Evolutionary conservation across 2,888 invertebrate species (phyloP).

Genomic region (Protonemura montana): DNA sequence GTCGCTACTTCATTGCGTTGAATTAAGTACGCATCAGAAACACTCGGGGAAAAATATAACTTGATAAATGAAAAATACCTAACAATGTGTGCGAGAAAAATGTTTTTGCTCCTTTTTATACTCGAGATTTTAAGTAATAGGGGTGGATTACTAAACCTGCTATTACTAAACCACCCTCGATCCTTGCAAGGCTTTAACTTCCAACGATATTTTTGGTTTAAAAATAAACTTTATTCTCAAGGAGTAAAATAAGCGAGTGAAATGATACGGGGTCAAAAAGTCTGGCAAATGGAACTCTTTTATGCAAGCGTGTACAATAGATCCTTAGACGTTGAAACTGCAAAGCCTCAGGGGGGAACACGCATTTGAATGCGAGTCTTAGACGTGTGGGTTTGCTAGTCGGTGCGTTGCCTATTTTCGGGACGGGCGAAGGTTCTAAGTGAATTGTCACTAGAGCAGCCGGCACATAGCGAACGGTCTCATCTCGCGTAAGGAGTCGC

Average conservation of each 20-base stretch:
- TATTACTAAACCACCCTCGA: not conserved
- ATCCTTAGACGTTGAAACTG: not conserved
- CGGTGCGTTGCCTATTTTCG: not conserved
- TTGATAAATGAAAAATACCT: constrained; percentile 22
- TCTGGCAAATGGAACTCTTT: not conserved
- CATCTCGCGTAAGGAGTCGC: not conserved
- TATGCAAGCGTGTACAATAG: not conserved
- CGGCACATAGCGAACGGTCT: not conserved
- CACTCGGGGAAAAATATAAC: not conserved
- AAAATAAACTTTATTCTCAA: not conserved
- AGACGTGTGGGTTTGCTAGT: not conserved
- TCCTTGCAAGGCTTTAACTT: not conserved
- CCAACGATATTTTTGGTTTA: not conserved
- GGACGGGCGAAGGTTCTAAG: not conserved
- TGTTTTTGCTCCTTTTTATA: not conserved
- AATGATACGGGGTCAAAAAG: not conserved
- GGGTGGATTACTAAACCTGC: too few species aligned
- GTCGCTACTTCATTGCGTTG: not conserved
- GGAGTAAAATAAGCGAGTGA: not conserved
- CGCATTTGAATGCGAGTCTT: not conserved
- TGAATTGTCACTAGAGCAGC: not conserved
- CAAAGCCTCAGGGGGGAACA: not conserved
- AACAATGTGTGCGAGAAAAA: not conserved
- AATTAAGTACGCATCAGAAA: constrained; percentile 25
- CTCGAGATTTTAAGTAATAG: not conserved